phyloP scores from a whole-genome alignment of 2,888 invertebrate species.

The Oscheius sp. region DNA sequence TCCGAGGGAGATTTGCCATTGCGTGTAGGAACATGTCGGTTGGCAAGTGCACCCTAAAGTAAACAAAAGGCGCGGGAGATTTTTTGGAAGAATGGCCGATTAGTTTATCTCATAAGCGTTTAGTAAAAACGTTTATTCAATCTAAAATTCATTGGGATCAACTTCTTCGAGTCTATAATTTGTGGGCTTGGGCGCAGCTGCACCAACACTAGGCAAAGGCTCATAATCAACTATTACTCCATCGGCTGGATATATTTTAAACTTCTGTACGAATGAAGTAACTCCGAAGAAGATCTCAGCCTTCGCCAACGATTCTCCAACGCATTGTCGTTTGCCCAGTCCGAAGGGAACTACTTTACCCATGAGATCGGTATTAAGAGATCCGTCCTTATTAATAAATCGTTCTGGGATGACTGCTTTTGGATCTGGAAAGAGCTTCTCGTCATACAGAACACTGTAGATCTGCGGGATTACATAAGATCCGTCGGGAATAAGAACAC shows the following conservation, averaged over 20 bases:
- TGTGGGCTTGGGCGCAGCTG: background rate
- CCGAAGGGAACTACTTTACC: slow-evolving; percentile 3
- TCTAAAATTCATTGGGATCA: background rate
- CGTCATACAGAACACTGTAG: slow-evolving; percentile 39
- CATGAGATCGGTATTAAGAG: slow-evolving; percentile 33
- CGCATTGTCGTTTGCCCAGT: slow-evolving; percentile 20
- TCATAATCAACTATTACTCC: background rate
- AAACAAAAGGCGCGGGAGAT: no score
- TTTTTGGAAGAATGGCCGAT: no score
- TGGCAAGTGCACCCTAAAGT: no score
- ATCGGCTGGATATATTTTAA: background rate
- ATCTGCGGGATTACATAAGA: slow-evolving; percentile 35
- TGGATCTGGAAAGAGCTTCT: slow-evolving; percentile 41
- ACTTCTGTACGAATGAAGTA: slow-evolving; percentile 15
- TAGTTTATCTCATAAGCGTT: no score
- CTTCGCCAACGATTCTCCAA: slow-evolving; percentile 18
- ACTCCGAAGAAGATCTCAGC: slow-evolving; percentile 6
- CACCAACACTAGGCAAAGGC: no score
- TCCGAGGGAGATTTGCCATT: no score
- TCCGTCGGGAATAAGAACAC: slow-evolving; percentile 24
- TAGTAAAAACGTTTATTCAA: no score
- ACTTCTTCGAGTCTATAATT: background rate
- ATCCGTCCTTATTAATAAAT: slow-evolving; percentile 45
- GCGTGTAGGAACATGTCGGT: no score
- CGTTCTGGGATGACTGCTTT: slow-evolving; percentile 46